Percentiles rank a stretch among this genome's conserved stretches.
phyloP scores from a whole-genome alignment of 2,113 vertebrate species.

The Echinops telfairi region DNA sequence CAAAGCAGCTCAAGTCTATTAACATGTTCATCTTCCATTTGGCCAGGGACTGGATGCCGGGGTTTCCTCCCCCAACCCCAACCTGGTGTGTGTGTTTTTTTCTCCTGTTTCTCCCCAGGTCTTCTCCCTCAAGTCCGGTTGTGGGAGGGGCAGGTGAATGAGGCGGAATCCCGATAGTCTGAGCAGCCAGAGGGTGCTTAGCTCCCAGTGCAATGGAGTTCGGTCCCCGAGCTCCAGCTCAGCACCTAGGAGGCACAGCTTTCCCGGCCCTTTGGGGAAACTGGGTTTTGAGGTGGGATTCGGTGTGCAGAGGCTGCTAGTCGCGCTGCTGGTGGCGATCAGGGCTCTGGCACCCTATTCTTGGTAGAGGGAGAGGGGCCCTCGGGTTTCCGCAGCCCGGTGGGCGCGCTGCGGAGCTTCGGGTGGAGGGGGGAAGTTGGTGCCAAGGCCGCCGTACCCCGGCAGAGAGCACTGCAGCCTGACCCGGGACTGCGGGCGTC shows the following conservation, averaged over 20 bases:
- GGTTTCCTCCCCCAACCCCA: constrained; percentile 39
- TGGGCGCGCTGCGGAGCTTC: constrained; percentile 9
- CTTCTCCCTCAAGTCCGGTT: not conserved
- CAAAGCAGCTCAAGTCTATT: constrained; percentile 94
- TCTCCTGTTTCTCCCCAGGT: constrained; percentile 10
- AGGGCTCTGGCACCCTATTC: not conserved
- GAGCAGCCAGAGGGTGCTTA: constrained; percentile 39
- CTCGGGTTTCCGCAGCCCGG: not conserved
- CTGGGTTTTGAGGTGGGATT: not conserved
- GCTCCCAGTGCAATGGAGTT: constrained; percentile 24
- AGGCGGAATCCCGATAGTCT: not conserved
- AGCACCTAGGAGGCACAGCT: constrained; percentile 32
- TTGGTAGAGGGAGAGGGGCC: not conserved
- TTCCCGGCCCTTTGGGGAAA: not conserved
- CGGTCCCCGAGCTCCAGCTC: constrained; percentile 57
- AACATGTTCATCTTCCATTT: constrained; percentile 85
- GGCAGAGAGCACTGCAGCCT: constrained; percentile 13
- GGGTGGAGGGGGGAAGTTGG: not conserved
- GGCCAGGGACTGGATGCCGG: constrained; percentile 67
- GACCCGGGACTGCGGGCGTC: not conserved
- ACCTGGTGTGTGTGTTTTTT: not conserved
- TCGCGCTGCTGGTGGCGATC: not conserved
- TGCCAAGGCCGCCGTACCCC: not conserved
- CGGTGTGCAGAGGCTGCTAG: not conserved
- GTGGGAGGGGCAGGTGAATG: not conserved